A percentile compares a stretch with the other conserved stretches of the same genome.
phyloP scores from a whole-genome alignment of 2,888 invertebrate species.

The Ommatoiulus sabulosus region DNA sequence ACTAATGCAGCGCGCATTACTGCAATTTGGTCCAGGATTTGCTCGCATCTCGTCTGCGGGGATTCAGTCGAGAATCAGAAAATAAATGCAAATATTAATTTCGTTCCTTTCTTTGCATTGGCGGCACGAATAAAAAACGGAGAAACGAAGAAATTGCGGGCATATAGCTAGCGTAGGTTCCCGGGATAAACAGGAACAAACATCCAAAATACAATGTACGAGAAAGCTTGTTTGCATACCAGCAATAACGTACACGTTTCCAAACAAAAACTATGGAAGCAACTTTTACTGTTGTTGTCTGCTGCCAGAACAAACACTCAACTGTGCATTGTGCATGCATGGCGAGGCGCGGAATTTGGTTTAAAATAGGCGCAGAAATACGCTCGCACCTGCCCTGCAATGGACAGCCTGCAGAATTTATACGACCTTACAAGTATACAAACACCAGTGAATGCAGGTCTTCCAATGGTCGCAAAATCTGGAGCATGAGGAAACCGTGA shows the following conservation, averaged over 20 bases:
- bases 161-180: neutral
- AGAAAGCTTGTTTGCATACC: neutral
- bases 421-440: too few relatives aligned
- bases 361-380: too few relatives aligned
- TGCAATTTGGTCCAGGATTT: neutral
- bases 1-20: neutral
- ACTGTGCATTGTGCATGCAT: too few relatives aligned
- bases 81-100: conserved; percentile 12
- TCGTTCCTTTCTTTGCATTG: neutral
- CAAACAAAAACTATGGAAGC: neutral
- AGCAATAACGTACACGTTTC: neutral
- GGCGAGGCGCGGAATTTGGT: too few relatives aligned
- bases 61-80: neutral
- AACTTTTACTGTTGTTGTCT: neutral
- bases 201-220: neutral
- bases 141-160: neutral
- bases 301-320: too few relatives aligned
- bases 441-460: too few relatives aligned
- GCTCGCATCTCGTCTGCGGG: neutral
- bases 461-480: too few relatives aligned
- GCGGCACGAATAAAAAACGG: neutral
- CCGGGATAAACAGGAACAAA: neutral
- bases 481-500: too few relatives aligned
- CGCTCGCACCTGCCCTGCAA: too few relatives aligned
- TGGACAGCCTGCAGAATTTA: too few relatives aligned